Base-by-base conservation (phyloP, 2,888 invertebrate species). In the Drosophila infuscata region DNA sequence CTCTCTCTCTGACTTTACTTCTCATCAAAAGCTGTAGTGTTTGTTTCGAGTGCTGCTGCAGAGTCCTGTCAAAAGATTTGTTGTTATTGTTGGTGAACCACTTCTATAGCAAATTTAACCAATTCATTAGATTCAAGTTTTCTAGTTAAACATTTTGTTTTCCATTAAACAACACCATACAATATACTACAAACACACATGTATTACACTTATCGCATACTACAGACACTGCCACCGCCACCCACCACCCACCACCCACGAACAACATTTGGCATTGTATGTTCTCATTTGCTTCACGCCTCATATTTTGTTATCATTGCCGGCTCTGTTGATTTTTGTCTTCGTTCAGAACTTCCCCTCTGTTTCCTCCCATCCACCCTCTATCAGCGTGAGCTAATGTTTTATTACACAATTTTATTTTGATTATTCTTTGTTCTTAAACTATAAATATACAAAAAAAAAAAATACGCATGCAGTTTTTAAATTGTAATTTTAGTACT, bases 391-490 rank as follows among this genome's bases (percentile, higher is more conserved):
- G 86, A 74, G 90, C 90, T 88, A 88, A 88, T 85, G 86, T 82
- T 84, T 75, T 73, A 70, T 82, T 82, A 87, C 88, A 83, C 75
- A 61, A 58, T 73, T 76, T 78, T 76, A 65, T 62, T 81, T 79
- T n/a, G 70, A 66, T 74, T 73, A 71, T 62, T 66, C 73, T 62
- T 65, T 69, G 32, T 59, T 62, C 36, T 49, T 62, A 54, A 62
- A 59, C n/a, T 36, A 59, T 60, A 71, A 59, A 70, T 53, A 56
- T 70, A 25, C 25, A 25, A 68, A 71, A 70, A 69, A 70, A 69
- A 74, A 77, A 88, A 89, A 89, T 87, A 91, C 91, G 91, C 92
- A 91, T 91, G 91, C 91, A 90, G 87, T 86, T 84, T 76, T 79
- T 74, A 88, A 89, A 76, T 91, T 89, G 77, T 91, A 86, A 73